Evolutionary conservation across 1,140 invertebrate genomes (phyloP).

Genomic region (Heliconius himera): DNA sequence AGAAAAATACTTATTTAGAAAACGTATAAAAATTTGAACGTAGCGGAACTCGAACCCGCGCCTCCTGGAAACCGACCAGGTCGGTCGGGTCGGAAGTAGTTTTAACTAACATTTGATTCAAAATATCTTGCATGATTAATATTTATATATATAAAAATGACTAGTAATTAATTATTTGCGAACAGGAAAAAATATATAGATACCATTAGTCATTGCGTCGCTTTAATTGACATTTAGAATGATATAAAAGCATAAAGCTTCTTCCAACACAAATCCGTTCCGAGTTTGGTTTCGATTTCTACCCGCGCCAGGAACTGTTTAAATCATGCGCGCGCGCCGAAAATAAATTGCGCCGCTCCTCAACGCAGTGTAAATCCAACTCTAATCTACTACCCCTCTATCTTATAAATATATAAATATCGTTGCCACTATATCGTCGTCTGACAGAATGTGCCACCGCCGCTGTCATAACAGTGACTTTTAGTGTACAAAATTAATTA

Average conservation of each 20-base stretch:
- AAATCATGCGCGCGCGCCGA: slow-evolving; percentile 73
- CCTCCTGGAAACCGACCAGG: no score
- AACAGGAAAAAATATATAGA: slow-evolving; percentile 64
- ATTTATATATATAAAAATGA: slow-evolving; percentile 46
- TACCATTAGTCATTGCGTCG: slow-evolving; percentile 22
- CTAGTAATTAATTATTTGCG: slow-evolving; percentile 55
- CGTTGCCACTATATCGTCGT: slow-evolving; percentile 60
- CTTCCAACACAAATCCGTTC: slow-evolving; percentile 59
- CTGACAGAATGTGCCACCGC: slow-evolving; percentile 74
- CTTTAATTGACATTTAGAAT: slow-evolving; percentile 55
- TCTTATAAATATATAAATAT: slow-evolving; percentile 81
- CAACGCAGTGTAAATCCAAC: slow-evolving; percentile 71
- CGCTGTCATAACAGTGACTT: slow-evolving; percentile 69
- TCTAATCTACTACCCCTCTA: slow-evolving; percentile 78
- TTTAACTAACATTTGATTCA: slow-evolving; percentile 2
- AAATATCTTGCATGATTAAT: not conserved
- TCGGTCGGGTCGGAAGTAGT: not conserved
- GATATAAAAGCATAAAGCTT: slow-evolving; percentile 50
- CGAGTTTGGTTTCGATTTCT: slow-evolving; percentile 65
- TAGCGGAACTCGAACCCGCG: no score
- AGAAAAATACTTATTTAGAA: no score
- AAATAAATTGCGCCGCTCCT: slow-evolving; percentile 75
- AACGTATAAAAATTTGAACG: no score
- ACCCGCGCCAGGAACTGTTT: slow-evolving; percentile 68
- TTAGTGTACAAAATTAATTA: slow-evolving; percentile 10